These are phyloP conservation scores for Neostethus bicornis DNA, from an alignment of 2,797 vertebrate species.

Conservation along the genomic window DNA sequence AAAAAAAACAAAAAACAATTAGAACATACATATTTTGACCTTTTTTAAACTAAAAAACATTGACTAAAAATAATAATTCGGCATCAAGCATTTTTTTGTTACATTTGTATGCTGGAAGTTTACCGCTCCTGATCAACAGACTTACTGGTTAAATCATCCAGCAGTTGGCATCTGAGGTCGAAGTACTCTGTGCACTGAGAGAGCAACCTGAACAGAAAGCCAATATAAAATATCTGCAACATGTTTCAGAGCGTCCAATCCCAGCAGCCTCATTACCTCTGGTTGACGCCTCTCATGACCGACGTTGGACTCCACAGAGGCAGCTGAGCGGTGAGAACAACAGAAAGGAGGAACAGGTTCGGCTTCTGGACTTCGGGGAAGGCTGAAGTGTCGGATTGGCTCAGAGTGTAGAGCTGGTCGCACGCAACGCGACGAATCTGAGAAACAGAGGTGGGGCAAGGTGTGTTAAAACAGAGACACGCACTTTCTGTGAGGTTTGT, in stretches of 20 bases:
- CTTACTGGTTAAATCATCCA: constrained; percentile 97
- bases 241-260: neutral
- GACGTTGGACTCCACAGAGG: constrained; percentile 98
- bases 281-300: constrained; percentile 97
- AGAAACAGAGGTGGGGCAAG: neutral
- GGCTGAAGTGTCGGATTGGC: constrained; percentile 93
- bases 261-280: constrained; percentile 81
- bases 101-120: no score
- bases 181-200: constrained; percentile 99
- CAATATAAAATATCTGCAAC: neutral
- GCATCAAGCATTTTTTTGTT: no score
- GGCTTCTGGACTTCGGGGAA: constrained; percentile 94
- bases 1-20: no score
- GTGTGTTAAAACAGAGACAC: neutral
- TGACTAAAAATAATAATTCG: no score
- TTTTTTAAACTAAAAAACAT: no score
- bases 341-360: constrained; percentile 93
- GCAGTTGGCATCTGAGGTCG: constrained; percentile 93
- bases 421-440: constrained; percentile 97
- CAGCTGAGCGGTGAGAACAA: constrained; percentile 94
- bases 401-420: constrained; percentile 96
- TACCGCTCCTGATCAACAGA: neutral
- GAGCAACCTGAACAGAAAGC: constrained; percentile 82
- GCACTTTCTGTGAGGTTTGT: constrained; percentile 1
- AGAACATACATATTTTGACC: no score